Conservation (phyloP, 92 coral and sea anemone species). For the Epizoanthus ramosus region DNA sequence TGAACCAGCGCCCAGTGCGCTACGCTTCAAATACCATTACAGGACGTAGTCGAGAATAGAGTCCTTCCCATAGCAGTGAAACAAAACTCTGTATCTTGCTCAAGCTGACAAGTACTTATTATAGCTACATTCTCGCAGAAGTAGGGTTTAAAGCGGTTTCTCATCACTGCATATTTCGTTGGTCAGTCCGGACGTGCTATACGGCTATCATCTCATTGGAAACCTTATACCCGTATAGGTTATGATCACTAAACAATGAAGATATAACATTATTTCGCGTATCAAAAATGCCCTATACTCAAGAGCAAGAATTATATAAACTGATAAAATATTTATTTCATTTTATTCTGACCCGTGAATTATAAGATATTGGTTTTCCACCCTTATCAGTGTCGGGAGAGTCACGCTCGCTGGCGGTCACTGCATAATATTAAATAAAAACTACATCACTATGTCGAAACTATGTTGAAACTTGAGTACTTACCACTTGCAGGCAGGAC, state of each 20-base stretch:
- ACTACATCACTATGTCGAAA: too few species aligned
- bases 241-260: not conserved
- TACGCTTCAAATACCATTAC: not conserved
- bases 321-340: too few species aligned
- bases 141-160: not conserved
- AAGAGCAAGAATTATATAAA: not conserved
- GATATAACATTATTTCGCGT: not conserved
- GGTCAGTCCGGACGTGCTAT: too few species aligned
- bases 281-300: not conserved
- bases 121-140: not conserved
- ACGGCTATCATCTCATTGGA: not conserved
- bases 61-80: not conserved
- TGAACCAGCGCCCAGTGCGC: not conserved
- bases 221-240: not conserved
- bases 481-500: conserved; percentile 58
- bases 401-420: not conserved
- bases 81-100: not conserved
- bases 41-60: not conserved
- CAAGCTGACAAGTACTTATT: not conserved
- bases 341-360: too few species aligned
- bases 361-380: too few species aligned
- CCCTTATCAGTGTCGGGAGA: too few species aligned
- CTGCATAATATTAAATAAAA: not conserved
- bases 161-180: too few species aligned
- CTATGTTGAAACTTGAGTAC: not conserved